A percentile compares a stretch with the other conserved stretches of the same genome.
Conservation (phyloP, 2,113 vertebrate genomes). For the Neolamprologus ventralis region DNA sequence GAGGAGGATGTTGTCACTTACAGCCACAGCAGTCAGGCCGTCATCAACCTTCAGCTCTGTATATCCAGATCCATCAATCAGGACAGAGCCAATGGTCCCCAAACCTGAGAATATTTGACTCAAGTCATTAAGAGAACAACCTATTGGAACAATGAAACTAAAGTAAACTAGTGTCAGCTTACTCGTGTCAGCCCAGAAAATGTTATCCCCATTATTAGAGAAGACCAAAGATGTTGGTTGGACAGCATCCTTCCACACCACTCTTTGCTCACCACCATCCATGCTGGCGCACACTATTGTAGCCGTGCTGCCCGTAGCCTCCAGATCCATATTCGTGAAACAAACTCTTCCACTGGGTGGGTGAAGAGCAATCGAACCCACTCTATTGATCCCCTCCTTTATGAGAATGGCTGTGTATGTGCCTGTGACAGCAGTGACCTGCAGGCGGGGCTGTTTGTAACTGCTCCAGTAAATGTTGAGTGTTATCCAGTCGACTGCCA, state of each 20-base stretch:
- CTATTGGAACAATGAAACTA: fast-evolving
- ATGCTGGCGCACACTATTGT: constrained; percentile 78
- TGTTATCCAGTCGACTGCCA: constrained; percentile 85
- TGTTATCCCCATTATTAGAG: constrained; percentile 58
- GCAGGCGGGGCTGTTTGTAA: constrained; percentile 62
- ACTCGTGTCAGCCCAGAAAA: constrained; percentile 86
- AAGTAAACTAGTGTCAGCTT: neutral
- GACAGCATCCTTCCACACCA: constrained; percentile 70
- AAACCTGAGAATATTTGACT: constrained; percentile 53
- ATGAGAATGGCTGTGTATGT: constrained; percentile 67
- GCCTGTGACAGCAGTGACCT: constrained; percentile 63
- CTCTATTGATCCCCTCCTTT: constrained; percentile 39
- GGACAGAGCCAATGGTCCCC: constrained; percentile 69
- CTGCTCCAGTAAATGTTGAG: constrained; percentile 84
- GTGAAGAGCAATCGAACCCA: constrained; percentile 71
- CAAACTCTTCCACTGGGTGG: constrained; percentile 75
- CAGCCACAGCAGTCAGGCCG: constrained; percentile 64
- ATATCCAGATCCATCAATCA: constrained; percentile 74
- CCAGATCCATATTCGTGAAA: constrained; percentile 65
- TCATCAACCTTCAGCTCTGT: constrained; percentile 62
- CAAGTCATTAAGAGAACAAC: neutral
- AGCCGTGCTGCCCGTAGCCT: fast-evolving
- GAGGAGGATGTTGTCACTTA: constrained; percentile 68
- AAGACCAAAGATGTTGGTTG: constrained; percentile 74
- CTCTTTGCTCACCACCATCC: constrained; percentile 69